Base-by-base conservation (phyloP, 2,888 invertebrate species). In the Eristalis pertinax region DNA sequence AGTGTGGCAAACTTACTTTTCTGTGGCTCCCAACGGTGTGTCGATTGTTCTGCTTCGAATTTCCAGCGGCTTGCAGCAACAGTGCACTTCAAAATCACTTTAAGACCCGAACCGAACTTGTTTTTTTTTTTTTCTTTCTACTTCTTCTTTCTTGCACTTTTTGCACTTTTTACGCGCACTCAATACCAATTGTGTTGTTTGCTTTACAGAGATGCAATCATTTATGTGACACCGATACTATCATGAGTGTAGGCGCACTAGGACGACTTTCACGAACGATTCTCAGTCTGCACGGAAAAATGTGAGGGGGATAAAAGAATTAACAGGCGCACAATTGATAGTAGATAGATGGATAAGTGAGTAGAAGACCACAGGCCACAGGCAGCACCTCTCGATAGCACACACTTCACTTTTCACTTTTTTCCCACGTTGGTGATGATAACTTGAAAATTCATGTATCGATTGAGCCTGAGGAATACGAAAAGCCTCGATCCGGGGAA, bases 371-470 rank as follows among this genome's bases (percentile, higher is more conserved):
- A 69, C 58, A 32, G 43, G 62, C 64, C 60, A 26, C 64, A 65
- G 70, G 56, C 26, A 67, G 32, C n/a, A n/a, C n/a, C n/a, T n/a
- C n/a, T n/a, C n/a, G n/a, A n/a, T n/a, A n/a, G n/a, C 58, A 58
- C 77, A 72, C 67, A 73, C 56, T 64, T 62, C 70, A 85, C 81
- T 85, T 72, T 62, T 80, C 60, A 63, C 67, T 80, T 75, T 68
- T 43, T 67, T 72, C 73, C 62, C 74, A 76, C 68, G 85, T 69
- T 32, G 32, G 32, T 32, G 1, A 41, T 60, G 79, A 79, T 76
- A 76, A 87, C 84, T 87, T 75, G 79, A 87, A 87, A 87, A 87
- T 84, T 84, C 84, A 76, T 87, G 79, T 84, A 87, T 87, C 84
- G 83, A 87, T 87, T 87, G 83, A 87, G 79, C 84, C 84, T 79